phyloP scores from a whole-genome alignment of 2,113 vertebrate species.

The Pterocles burchelli region DNA sequence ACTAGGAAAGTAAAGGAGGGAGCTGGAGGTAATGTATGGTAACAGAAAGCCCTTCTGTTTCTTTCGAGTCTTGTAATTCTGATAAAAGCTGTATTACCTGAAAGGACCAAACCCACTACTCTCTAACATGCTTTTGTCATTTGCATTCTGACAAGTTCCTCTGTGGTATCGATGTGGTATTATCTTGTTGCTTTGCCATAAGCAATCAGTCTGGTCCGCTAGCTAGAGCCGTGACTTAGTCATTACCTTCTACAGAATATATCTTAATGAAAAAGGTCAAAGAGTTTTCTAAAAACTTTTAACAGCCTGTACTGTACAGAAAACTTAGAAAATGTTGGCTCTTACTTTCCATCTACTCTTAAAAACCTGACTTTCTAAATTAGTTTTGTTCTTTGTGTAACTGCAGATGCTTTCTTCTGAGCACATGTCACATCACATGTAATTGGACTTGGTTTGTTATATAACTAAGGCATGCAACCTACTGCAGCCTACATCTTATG shows the following conservation, averaged over 20 bases:
- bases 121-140: not conserved
- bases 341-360: not conserved
- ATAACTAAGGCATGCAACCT: not conserved
- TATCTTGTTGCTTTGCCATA: not conserved
- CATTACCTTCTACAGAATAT: not conserved
- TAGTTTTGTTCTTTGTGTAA: not conserved
- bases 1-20: accelerated
- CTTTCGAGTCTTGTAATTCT: not conserved
- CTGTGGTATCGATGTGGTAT: not conserved
- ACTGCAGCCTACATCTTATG: not conserved
- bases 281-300: conserved; percentile 13
- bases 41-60: not conserved
- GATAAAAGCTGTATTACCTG: not conserved
- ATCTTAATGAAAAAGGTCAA: not conserved
- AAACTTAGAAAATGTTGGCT: not conserved
- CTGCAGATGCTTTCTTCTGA: not conserved
- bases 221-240: not conserved
- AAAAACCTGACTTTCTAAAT: not conserved
- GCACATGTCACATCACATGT: not conserved
- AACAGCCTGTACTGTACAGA: not conserved
- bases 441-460: conserved; percentile 27
- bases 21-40: not conserved
- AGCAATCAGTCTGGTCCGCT: not conserved
- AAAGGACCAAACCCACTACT: not conserved
- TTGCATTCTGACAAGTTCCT: not conserved